Percentiles rank a stretch among this genome's conserved stretches.
Conservation (phyloP, 2,888 invertebrate species). For the Plusia festucae region DNA sequence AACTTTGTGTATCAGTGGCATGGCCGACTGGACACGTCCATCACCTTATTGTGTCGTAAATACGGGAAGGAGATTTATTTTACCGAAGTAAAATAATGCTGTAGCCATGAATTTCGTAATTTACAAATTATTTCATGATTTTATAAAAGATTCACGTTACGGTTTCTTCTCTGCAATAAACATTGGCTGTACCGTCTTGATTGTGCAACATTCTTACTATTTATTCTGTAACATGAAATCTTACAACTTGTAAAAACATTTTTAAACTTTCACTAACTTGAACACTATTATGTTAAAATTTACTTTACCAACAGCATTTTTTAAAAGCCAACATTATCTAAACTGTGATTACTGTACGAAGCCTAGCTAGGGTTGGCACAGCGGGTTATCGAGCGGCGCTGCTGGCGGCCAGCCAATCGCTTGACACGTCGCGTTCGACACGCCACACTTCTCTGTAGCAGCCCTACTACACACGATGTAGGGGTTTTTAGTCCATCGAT, state of each 20-base stretch:
- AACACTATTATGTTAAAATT: background rate
- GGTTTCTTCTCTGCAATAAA: too few species aligned
- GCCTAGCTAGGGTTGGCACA: conserved; percentile 30
- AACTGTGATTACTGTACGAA: conserved; percentile 19
- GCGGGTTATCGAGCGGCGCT: conserved; percentile 49
- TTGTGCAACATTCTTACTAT: too few species aligned
- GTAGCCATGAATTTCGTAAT: background rate
- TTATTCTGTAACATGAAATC: too few species aligned
- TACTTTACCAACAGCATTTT: background rate
- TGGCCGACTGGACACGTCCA: background rate
- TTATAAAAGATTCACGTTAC: too few species aligned
- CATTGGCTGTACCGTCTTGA: too few species aligned
- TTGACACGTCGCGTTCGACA: conserved; percentile 52
- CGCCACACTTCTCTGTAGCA: conserved; percentile 38
- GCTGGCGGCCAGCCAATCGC: conserved; percentile 53
- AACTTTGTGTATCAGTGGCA: background rate
- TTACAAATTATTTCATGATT: background rate
- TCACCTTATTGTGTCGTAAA: background rate
- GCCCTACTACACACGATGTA: conserved; percentile 2
- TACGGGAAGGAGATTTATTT: background rate
- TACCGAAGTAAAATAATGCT: conserved; percentile 1
- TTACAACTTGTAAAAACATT: too few species aligned
- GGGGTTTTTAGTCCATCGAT: conserved; percentile 27
- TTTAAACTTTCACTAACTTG: background rate
- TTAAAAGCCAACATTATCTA: background rate